phyloP scores from a whole-genome alignment of 2,113 vertebrate species.

The Salvelinus alpinus region DNA sequence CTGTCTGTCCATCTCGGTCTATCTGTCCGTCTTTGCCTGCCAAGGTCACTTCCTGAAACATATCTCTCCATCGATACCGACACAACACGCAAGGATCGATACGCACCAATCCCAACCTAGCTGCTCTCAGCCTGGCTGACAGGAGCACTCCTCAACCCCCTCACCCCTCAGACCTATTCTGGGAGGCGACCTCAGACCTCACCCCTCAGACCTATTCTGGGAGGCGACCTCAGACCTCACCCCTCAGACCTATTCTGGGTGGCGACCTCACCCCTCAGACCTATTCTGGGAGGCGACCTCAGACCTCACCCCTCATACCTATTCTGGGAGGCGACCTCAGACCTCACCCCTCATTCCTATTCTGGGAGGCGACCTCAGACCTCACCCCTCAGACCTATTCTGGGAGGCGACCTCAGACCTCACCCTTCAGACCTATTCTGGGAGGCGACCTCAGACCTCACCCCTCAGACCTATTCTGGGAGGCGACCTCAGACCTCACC shows the following conservation, averaged over 20 bases:
- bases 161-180: not conserved
- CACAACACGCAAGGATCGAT: conserved; percentile 54
- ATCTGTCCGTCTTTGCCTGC: conserved; percentile 33
- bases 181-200: no score
- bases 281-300: no score
- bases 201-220: no score
- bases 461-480: not conserved
- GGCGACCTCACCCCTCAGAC: no score
- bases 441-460: no score
- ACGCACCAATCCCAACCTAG: conserved; percentile 45
- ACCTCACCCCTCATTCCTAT: not conserved
- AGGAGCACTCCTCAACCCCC: not conserved
- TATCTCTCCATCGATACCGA: conserved; percentile 54
- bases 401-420: conserved; percentile 1
- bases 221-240: no score
- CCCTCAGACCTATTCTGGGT: no score
- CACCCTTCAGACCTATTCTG: no score
- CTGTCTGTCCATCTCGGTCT: conserved; percentile 31
- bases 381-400: conserved; percentile 1
- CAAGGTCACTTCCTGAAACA: conserved; percentile 74
- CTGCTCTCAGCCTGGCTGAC: conserved; percentile 2
- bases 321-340: no score
- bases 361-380: conserved; percentile 1
- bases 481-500: no score
- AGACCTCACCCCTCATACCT: no score